Conservation (phyloP, 2,113 vertebrate genomes). For the Mola mola region DNA sequence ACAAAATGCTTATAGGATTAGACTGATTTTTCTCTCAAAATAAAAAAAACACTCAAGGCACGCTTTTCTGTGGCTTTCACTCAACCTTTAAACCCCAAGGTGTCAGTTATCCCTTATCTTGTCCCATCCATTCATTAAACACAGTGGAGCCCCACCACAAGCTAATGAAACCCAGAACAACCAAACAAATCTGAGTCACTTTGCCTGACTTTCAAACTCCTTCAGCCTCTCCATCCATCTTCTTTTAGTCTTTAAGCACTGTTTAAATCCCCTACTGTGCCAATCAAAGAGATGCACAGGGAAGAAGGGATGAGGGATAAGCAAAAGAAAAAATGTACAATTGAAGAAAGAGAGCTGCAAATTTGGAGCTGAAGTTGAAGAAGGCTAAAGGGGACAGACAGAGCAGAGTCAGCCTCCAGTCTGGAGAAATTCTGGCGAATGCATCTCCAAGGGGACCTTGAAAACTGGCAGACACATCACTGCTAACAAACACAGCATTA, state of each 20-base stretch:
- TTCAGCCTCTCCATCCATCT: slow-evolving; percentile 68
- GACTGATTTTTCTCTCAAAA: slow-evolving; percentile 2
- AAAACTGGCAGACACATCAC: slow-evolving; percentile 55
- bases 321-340: slow-evolving; percentile 16
- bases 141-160: slow-evolving; percentile 45
- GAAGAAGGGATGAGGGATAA: slow-evolving; percentile 6
- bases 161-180: slow-evolving; percentile 69
- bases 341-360: slow-evolving; percentile 25
- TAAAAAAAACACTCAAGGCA: slow-evolving; percentile 26
- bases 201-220: slow-evolving; percentile 52
- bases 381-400: slow-evolving; percentile 62
- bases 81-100: slow-evolving; percentile 65
- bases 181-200: slow-evolving; percentile 40
- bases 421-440: slow-evolving; percentile 52
- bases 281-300: slow-evolving; percentile 50
- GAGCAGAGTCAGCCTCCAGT: slow-evolving; percentile 35
- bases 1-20: no score
- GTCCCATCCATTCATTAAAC: slow-evolving; percentile 58
- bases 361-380: slow-evolving; percentile 50
- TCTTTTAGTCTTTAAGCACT: slow-evolving; percentile 66
- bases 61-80: slow-evolving; percentile 26
- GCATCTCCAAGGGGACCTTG: slow-evolving; percentile 71
- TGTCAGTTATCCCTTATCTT: slow-evolving; percentile 48
- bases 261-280: slow-evolving; percentile 47
- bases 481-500: slow-evolving; percentile 17